Conservation (phyloP, 1,140 invertebrate genomes). For the Alviniconcha marisindica region DNA sequence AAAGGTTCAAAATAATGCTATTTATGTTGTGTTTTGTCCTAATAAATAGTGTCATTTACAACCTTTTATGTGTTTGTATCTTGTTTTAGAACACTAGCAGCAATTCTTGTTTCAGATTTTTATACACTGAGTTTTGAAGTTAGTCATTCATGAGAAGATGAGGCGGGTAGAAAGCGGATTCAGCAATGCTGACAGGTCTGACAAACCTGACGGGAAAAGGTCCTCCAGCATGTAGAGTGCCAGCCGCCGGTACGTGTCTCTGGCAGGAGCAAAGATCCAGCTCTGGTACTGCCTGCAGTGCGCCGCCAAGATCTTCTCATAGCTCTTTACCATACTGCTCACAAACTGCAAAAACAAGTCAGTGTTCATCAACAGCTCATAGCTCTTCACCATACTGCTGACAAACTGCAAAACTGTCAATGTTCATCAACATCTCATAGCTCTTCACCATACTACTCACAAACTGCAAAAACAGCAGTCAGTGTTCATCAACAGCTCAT, state of each 20-base stretch:
- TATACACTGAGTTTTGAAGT: no score
- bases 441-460: slow-evolving; percentile 38
- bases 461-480: no score
- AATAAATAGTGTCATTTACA: no score
- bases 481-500: no score
- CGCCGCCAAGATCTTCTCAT: slow-evolving; percentile 40
- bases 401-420: slow-evolving; percentile 44
- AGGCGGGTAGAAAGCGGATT: no score
- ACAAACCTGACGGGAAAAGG: slow-evolving; percentile 46
- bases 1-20: no score
- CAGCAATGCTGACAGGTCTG: no score
- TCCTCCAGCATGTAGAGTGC: slow-evolving; percentile 47
- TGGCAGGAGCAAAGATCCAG: slow-evolving; percentile 43
- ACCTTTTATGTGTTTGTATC: no score
- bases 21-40: no score
- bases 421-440: slow-evolving; percentile 33
- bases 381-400: slow-evolving; percentile 35
- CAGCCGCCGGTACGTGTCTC: slow-evolving; percentile 30
- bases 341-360: slow-evolving; percentile 43
- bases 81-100: no score
- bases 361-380: slow-evolving; percentile 18
- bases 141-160: no score
- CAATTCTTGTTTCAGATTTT: no score
- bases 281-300: slow-evolving; percentile 46
- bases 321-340: slow-evolving; percentile 35